phyloP scores from a whole-genome alignment of 2,113 vertebrate genomes.

The Ceyx melanurus region DNA sequence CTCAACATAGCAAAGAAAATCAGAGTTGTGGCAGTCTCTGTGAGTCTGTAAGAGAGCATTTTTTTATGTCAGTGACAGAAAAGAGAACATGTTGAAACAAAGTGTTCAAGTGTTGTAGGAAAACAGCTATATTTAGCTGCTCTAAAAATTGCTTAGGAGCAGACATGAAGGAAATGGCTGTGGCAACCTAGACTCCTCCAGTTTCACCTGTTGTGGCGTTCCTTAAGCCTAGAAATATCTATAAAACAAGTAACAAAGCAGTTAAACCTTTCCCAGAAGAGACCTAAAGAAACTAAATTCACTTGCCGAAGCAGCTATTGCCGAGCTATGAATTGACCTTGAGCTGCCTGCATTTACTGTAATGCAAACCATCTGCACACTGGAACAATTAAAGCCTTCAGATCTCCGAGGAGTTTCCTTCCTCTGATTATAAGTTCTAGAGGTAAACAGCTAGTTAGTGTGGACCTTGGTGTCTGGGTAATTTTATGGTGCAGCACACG shows the following conservation, averaged over 20 bases:
- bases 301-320: neutral
- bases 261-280: slow-evolving; percentile 43
- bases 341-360: slow-evolving; percentile 41
- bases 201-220: slow-evolving; percentile 33
- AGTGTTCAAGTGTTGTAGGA: neutral
- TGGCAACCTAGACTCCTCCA: neutral
- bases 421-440: slow-evolving; percentile 75
- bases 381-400: slow-evolving; percentile 74
- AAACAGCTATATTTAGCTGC: slow-evolving; percentile 49
- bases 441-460: slow-evolving; percentile 59
- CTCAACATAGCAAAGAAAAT: neutral
- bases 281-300: slow-evolving; percentile 21
- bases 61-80: neutral
- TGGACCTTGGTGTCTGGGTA: slow-evolving; percentile 22
- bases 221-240: neutral
- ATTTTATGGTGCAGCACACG: slow-evolving; percentile 30
- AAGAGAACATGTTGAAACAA: neutral
- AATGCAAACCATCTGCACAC: slow-evolving; percentile 73
- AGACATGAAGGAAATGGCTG: slow-evolving; percentile 7
- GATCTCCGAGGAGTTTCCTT: slow-evolving; percentile 79
- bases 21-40: neutral
- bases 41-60: neutral
- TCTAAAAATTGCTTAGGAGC: slow-evolving; percentile 40
- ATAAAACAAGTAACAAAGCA: neutral
- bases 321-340: slow-evolving; percentile 61